A percentile compares a stretch with the other conserved stretches of the same genome.
phyloP scores from a whole-genome alignment of 35 echinoderm and acorn worm genomes.

The Lytechinus pictus region DNA sequence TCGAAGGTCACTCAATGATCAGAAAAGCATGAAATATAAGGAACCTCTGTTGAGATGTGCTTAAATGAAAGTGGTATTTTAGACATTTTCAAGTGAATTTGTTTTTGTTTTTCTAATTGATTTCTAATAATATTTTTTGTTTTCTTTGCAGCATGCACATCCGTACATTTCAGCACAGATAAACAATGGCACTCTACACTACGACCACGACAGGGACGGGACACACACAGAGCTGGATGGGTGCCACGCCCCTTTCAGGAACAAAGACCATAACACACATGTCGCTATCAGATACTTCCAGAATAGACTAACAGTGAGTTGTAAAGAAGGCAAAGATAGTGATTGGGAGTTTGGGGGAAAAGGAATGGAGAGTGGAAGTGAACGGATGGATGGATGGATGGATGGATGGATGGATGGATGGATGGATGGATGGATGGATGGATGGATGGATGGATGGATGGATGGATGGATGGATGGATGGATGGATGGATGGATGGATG shows the following conservation, averaged over 20 bases:
- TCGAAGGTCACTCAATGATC: too few relatives aligned
- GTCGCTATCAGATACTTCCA: conserved; percentile 83
- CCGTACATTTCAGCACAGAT: conserved; percentile 97
- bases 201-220: conserved; percentile 97
- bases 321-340: neutral
- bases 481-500: too few relatives aligned
- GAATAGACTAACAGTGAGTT: conserved; percentile 91
- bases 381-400: too few relatives aligned
- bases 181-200: conserved; percentile 90
- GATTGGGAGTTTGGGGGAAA: neutral
- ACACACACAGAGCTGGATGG: conserved; percentile 96
- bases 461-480: too few relatives aligned
- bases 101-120: neutral
- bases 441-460: too few relatives aligned
- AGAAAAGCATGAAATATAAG: too few relatives aligned
- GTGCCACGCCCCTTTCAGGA: conserved; percentile 87
- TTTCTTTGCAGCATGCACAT: conserved; percentile 81
- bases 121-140: neutral
- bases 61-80: neutral
- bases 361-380: too few relatives aligned
- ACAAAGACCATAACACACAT: conserved; percentile 82
- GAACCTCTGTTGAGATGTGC: too few relatives aligned
- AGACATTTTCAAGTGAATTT: neutral
- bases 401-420: too few relatives aligned
- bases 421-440: too few relatives aligned